Evolutionary conservation across 2,797 vertebrate species (phyloP), one percentile per base, ranked within the genome.

Genomic region (Enteromius afrohamiltoni): DNA sequence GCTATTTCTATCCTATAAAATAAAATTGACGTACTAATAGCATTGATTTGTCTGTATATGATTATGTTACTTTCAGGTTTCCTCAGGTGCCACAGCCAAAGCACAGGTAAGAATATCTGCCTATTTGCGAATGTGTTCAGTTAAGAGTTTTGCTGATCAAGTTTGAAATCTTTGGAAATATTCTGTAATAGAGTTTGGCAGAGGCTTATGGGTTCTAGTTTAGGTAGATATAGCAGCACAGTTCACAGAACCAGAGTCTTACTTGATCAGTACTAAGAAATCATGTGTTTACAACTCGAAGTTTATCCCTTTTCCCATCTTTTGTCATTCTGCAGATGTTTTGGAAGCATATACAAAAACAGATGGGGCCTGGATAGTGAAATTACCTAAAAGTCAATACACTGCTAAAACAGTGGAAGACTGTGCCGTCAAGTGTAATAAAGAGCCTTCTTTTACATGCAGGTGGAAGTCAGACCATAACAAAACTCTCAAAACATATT

Each of bases 291-390:
- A 2, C 31, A 40, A 23, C 53, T 10, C 14, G 1, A 42, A 76
- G 11, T 11, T 74, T 21, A 14, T 2, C 21, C 19, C 17, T 34
- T 81, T 64, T n/a, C 37, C 3, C 26, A 42, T 68, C 13, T 68
- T 40, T 62, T 17, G 88, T 51, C 17, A 77, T 80, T 47, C 53
- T 3, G 74, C 90, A 7, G 79, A 75, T 51, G 86, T 87, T 1
- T 79, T 93, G 40, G 91, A 89, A 0, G 83, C 84, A 1, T 96
- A 93, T 60, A 14, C 71, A 45, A 95, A 92, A 90, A 96, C 94
- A 0, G 94, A 93, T 31, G 94, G 94, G 0, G 94, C 93, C 0
- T 95, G 93, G 93, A 88, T 95, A 71, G 31, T 94, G 0, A 86
- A 94, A 0, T 6, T 90, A 65, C 47, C 84, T 0, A 94, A 85